Base-by-base conservation (phyloP, 1,140 invertebrate species). In the Drosophila bipectinata region DNA sequence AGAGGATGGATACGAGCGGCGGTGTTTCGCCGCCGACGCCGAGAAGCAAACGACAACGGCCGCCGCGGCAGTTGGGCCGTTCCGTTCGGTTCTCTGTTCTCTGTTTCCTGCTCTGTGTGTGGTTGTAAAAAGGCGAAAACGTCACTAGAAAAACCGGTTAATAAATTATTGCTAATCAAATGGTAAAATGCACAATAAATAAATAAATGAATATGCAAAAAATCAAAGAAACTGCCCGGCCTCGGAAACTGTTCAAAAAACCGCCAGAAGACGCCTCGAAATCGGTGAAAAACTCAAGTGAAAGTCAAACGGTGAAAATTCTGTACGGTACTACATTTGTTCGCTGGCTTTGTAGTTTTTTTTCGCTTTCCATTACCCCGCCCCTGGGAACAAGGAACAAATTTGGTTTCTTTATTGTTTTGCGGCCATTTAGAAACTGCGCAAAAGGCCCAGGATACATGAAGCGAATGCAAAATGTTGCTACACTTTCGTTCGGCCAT, bases 141-240 rank as follows among this genome's bases (percentile, higher is more conserved):
- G 84, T 84, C 85, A 89, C 84, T 66, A 80, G 84, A 72, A 84
- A 80, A 90, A 90, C 88, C 88, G 88, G 88, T 90, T 90, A 87
- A 90, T 88, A 90, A 87, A 88, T 90, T 90, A 90, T 90, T 90
- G 87, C 63, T 78, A 90, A 90, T 87, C 81, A 68, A 67, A 69
- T 90, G 85, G 74, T 58, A 77, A 72, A 82, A 76, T 62, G 39
- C 66, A 75, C 54, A 77, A 73, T 78, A 90, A 85, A 77, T 77
- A 79, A 77, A 69, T 81, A 60, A 68, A 75, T 54, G 44, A 63
- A 59, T 68, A 56, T 41, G 49, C 41, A 7, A 58, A 73, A 88
- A 79, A 76, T 69, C 37, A 18, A 69, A 61, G 34, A 24, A 52
- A 30, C 30, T 28, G 26, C 26, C 48, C 12, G 30, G 28, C 21